Evolutionary conservation across 2,113 vertebrate species (phyloP).

Genomic region (Poicephalus meyeri): DNA sequence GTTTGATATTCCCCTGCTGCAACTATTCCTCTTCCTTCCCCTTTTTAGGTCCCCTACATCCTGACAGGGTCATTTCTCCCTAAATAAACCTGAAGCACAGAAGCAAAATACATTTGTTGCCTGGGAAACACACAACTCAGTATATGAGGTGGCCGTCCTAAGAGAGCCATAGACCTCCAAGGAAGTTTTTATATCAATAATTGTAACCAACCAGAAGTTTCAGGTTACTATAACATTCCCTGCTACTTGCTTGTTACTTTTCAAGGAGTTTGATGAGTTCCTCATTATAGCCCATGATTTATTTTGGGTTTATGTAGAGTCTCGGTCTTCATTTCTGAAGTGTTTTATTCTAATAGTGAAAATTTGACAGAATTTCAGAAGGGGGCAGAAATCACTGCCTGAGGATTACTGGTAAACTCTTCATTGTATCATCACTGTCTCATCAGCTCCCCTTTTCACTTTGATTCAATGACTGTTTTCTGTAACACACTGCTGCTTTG

Average conservation of each 20-base stretch:
- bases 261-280: neutral
- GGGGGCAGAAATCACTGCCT: neutral
- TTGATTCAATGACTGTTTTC: neutral
- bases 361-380: neutral
- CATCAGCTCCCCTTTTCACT: neutral
- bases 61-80: constrained; percentile 27
- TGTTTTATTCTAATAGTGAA: neutral
- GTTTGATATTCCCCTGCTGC: constrained; percentile 16
- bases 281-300: neutral
- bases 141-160: constrained; percentile 3
- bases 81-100: constrained; percentile 51
- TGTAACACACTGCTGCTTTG: neutral
- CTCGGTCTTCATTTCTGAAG: neutral
- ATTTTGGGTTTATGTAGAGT: neutral
- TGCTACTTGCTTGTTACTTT: neutral
- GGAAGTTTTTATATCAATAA: constrained; percentile 52
- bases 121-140: constrained; percentile 34
- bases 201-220: neutral
- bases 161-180: constrained; percentile 61
- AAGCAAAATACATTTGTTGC: constrained; percentile 65
- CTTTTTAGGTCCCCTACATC: constrained; percentile 51
- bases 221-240: constrained; percentile 16
- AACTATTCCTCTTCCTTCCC: constrained; percentile 36
- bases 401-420: neutral
- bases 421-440: neutral